Conservation (phyloP, 2,113 vertebrate species). For the Syngnathoides biaculeatus region DNA sequence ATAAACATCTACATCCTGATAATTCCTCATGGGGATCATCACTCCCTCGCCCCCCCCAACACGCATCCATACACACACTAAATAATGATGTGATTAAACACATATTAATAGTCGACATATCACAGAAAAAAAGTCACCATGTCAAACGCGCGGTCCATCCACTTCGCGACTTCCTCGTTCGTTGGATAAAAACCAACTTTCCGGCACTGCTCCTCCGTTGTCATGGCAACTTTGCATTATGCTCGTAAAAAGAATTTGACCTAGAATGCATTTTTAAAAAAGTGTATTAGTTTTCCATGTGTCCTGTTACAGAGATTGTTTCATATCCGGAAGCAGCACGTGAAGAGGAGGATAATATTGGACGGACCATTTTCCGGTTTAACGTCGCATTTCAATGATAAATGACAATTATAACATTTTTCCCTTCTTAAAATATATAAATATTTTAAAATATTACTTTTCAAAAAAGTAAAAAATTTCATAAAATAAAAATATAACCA, state of each 20-base stretch:
- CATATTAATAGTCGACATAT: neutral
- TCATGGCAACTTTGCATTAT: constrained; percentile 34
- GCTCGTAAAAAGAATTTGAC: fast-evolving
- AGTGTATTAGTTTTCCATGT: neutral
- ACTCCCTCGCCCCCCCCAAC: too few species aligned
- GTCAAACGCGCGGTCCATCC: constrained; percentile 73
- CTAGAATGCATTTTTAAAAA: neutral
- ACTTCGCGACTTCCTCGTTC: constrained; percentile 59
- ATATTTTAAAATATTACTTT: too few species aligned
- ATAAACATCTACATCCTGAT: neutral
- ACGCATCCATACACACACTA: too few species aligned
- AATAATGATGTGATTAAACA: neutral
- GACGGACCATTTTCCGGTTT: constrained; percentile 38
- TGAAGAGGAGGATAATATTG: constrained; percentile 51
- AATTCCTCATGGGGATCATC: too few species aligned
- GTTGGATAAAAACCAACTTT: constrained; percentile 30
- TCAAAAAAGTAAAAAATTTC: too few species aligned
- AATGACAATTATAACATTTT: too few species aligned
- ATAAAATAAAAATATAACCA: too few species aligned
- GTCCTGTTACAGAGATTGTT: fast-evolving
- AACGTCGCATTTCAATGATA: neutral
- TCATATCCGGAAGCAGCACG: fast-evolving
- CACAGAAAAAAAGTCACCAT: constrained; percentile 54
- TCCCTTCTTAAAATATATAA: too few species aligned
- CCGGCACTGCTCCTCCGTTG: constrained; percentile 5